phyloP scores from a whole-genome alignment of 2,113 vertebrate species.

The Dasyurus viverrinus region DNA sequence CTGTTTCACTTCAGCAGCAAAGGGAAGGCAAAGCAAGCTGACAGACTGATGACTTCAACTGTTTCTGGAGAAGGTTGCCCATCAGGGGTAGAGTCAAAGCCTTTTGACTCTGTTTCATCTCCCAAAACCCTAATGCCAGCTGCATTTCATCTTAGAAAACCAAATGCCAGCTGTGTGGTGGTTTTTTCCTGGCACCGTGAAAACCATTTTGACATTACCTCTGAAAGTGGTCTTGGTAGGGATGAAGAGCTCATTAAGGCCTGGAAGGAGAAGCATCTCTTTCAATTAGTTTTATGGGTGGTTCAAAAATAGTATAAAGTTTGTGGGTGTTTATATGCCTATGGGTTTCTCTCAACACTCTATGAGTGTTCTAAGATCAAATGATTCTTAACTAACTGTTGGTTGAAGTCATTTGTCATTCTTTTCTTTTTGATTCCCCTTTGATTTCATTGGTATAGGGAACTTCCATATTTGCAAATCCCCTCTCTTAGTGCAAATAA shows the following conservation, averaged over 20 bases:
- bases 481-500: background rate
- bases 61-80: conserved; percentile 9
- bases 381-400: background rate
- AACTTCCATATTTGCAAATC: background rate
- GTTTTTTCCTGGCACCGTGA: background rate
- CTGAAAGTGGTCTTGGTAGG: conserved; percentile 7
- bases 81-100: conserved; percentile 39
- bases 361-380: background rate
- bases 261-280: background rate
- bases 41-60: background rate
- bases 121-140: conserved; percentile 20
- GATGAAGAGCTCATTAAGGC: conserved; percentile 4
- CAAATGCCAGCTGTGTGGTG: conserved; percentile 11
- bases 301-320: background rate
- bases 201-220: conserved; percentile 12
- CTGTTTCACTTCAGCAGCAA: conserved; percentile 10
- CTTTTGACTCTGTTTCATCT: conserved; percentile 39
- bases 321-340: background rate
- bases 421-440: background rate
- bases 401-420: background rate
- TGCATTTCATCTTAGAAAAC: conserved; percentile 31
- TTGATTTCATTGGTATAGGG: background rate
- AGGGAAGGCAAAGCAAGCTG: background rate
- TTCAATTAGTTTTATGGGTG: background rate
- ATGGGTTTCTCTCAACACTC: background rate